Evolutionary conservation across 64 coral and sea anemone genomes (phyloP).

Genomic region (Acropora tenuis): DNA sequence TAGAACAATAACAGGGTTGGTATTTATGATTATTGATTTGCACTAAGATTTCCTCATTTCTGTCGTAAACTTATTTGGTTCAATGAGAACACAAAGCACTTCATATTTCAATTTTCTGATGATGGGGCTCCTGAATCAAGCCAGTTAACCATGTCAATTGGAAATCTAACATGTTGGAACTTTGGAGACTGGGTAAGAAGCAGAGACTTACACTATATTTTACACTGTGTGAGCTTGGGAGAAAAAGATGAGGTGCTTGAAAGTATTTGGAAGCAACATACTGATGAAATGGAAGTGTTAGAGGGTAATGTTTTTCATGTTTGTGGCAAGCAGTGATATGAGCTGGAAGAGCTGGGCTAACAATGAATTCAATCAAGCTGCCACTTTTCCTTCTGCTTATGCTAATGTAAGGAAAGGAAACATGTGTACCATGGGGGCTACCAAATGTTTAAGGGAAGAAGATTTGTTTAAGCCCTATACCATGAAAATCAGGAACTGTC

Average conservation of each 20-base stretch:
- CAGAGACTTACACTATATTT: constrained; percentile 29
- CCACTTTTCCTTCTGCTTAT: constrained; percentile 47
- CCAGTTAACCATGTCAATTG: neutral
- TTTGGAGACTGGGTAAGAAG: constrained; percentile 27
- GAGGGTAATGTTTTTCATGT: constrained; percentile 41
- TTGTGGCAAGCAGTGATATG: constrained; percentile 31
- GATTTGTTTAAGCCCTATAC: neutral
- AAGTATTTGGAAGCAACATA: neutral
- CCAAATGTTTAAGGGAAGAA: neutral
- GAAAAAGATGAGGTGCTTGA: constrained; percentile 20
- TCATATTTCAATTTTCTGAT: constrained; percentile 25
- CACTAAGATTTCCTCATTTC: constrained; percentile 4
- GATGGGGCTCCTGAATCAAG: too few species aligned
- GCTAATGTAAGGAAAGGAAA: constrained; percentile 25
- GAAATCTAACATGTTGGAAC: constrained; percentile 4
- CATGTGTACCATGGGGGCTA: too few species aligned
- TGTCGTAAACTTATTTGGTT: neutral
- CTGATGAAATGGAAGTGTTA: constrained; percentile 50
- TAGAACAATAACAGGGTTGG: constrained; percentile 23
- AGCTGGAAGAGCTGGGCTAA: constrained; percentile 53
- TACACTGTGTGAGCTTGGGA: constrained; percentile 7
- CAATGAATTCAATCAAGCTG: constrained; percentile 52
- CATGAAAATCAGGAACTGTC: too few species aligned
- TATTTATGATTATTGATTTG: constrained; percentile 23
- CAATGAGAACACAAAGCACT: constrained; percentile 37